Conservation (phyloP, 2,113 vertebrate species). For the Calypte anna region DNA sequence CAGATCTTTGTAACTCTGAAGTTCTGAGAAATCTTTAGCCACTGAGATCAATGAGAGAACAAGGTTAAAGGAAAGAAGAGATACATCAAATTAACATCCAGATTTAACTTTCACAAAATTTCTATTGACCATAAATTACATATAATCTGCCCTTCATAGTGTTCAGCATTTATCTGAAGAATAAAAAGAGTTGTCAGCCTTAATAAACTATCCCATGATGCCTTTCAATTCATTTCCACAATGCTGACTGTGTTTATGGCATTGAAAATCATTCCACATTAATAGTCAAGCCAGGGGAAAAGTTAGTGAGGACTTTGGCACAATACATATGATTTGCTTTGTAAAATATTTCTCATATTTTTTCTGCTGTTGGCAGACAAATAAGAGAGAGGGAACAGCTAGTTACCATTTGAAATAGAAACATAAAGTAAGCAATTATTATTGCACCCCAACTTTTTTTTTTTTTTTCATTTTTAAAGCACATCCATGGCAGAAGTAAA, state of each 20-base stretch:
- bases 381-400: background rate
- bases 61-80: conserved; percentile 16
- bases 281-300: background rate
- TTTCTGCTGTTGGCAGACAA: background rate
- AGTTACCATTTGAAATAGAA: background rate
- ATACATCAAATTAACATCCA: conserved; percentile 14
- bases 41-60: background rate
- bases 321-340: background rate
- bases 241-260: background rate
- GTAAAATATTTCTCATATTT: background rate
- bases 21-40: background rate
- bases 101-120: conserved; percentile 10
- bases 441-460: background rate
- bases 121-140: background rate
- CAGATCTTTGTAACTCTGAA: background rate
- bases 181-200: conserved; percentile 11
- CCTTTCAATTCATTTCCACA: conserved; percentile 20
- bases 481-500: background rate
- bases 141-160: background rate
- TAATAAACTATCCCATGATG: background rate
- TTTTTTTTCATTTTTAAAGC: background rate
- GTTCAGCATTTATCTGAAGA: conserved; percentile 2
- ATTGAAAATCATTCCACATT: conserved; percentile 27
- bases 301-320: background rate
- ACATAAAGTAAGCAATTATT: background rate